A percentile compares a stretch with the other conserved stretches of the same genome.
These are phyloP conservation scores for Sarcophaga caerulescens DNA, from an alignment of 2,888 invertebrate genomes.

Conservation along the genomic window DNA sequence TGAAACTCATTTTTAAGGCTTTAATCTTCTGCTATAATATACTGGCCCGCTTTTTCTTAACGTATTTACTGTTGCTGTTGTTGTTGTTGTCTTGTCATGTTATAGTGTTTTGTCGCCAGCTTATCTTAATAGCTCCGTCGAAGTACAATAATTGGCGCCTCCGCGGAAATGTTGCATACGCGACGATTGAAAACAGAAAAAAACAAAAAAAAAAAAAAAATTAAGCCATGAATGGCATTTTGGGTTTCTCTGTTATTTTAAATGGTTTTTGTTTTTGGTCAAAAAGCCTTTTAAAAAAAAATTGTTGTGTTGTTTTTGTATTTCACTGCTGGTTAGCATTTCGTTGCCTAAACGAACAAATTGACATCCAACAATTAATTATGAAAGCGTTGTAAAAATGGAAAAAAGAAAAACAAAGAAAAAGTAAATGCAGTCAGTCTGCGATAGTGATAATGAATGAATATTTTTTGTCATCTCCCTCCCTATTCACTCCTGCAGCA, in stretches of 20 bases:
- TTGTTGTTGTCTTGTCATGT: conserved; percentile 43
- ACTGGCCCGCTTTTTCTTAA: not conserved
- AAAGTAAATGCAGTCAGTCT: conserved; percentile 57
- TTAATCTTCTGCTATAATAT: not conserved
- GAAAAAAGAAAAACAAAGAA: conserved; percentile 55
- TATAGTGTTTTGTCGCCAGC: conserved; percentile 69
- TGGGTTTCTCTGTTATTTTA: not conserved
- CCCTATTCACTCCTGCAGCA: no score
- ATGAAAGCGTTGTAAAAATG: conserved; percentile 64
- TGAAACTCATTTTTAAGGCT: conserved; percentile 33
- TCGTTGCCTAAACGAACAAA: conserved; percentile 63
- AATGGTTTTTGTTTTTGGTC: conserved; percentile 17
- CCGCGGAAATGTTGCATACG: conserved; percentile 60
- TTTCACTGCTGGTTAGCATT: conserved; percentile 22
- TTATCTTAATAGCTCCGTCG: conserved; percentile 76
- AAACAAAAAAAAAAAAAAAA: no score
- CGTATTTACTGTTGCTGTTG: conserved; percentile 7
- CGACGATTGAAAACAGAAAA: not conserved
- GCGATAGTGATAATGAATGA: conserved; percentile 62
- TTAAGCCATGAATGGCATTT: not conserved
- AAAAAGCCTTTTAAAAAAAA: conserved; percentile 24
- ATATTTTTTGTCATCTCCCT: conserved; percentile 30
- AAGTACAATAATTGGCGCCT: conserved; percentile 76
- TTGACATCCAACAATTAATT: conserved; percentile 69
- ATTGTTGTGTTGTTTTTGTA: conserved; percentile 38